Conservation (phyloP, 2,797 vertebrate species). For the Lacerta bilineata region DNA sequence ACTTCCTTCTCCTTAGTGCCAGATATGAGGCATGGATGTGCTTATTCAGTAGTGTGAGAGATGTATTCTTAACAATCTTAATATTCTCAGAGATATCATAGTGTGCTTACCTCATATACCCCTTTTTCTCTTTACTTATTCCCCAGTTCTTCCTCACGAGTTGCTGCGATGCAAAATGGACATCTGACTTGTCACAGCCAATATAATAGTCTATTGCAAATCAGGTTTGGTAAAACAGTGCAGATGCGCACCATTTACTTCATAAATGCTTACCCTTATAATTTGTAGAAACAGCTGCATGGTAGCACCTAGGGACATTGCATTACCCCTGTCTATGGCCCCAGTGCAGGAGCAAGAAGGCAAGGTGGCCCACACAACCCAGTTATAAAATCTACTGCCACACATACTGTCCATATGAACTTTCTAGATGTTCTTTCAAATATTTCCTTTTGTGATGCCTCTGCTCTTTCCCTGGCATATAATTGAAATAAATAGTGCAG, state of each 20-base stretch:
- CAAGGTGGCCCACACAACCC: neutral
- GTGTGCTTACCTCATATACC: too few species aligned
- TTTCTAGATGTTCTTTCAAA: constrained; percentile 30
- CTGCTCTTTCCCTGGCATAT: constrained; percentile 53
- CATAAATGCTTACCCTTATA: neutral
- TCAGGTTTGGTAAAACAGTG: neutral
- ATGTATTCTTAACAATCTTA: constrained; percentile 5
- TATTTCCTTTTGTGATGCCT: constrained; percentile 40
- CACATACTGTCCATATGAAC: constrained; percentile 47
- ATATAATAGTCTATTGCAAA: neutral
- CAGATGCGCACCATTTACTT: neutral
- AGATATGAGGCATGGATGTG: neutral
- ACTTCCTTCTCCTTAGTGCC: neutral
- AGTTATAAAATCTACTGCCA: too few species aligned
- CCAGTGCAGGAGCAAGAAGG: neutral
- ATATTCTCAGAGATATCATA: neutral
- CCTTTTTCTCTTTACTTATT: neutral
- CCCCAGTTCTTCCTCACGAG: neutral
- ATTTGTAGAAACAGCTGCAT: too few species aligned
- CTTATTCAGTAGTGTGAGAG: neutral
- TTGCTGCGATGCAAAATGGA: neutral
- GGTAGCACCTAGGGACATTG: neutral
- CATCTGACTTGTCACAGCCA: neutral
- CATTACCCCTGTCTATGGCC: neutral
- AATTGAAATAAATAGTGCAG: constrained; percentile 71